These are phyloP conservation scores for Osmerus mordax DNA, from an alignment of 2,113 vertebrate genomes.

Conservation along the genomic window DNA sequence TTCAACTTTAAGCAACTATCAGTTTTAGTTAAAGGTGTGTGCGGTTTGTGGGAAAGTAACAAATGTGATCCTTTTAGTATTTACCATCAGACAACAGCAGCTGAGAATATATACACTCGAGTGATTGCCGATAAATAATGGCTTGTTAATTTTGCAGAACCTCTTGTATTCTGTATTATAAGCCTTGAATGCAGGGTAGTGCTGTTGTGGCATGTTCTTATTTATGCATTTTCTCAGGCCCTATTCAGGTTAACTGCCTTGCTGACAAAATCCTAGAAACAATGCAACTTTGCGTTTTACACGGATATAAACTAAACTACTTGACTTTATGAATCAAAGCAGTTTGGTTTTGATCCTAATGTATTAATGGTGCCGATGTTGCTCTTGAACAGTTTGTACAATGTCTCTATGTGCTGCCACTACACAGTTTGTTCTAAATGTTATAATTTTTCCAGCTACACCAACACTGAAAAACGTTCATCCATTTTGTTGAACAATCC, in stretches of 20 bases:
- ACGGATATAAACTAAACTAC: background rate
- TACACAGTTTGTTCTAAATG: background rate
- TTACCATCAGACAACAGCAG: no score
- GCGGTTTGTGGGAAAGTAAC: no score
- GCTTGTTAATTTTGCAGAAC: no score
- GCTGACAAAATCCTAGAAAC: constrained; percentile 7
- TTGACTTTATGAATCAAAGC: background rate
- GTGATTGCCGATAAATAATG: no score
- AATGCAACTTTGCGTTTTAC: constrained; percentile 24
- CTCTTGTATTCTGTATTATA: no score
- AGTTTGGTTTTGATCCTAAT: background rate
- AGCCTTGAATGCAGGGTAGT: constrained; percentile 22
- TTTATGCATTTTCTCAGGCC: background rate
- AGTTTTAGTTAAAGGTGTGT: no score
- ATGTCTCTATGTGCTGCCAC: background rate
- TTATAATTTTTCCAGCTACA: background rate
- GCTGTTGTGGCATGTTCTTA: constrained; percentile 31
- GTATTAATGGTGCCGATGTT: background rate
- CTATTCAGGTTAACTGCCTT: constrained; percentile 10
- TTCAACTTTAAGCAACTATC: no score
- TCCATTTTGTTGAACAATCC: background rate
- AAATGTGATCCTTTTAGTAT: no score
- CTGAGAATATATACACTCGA: no score
- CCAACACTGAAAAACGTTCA: constrained; percentile 31
- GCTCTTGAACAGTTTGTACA: background rate